Evolutionary conservation across 2,113 vertebrate species (phyloP).

Genomic region (Eptesicus fuscus): DNA sequence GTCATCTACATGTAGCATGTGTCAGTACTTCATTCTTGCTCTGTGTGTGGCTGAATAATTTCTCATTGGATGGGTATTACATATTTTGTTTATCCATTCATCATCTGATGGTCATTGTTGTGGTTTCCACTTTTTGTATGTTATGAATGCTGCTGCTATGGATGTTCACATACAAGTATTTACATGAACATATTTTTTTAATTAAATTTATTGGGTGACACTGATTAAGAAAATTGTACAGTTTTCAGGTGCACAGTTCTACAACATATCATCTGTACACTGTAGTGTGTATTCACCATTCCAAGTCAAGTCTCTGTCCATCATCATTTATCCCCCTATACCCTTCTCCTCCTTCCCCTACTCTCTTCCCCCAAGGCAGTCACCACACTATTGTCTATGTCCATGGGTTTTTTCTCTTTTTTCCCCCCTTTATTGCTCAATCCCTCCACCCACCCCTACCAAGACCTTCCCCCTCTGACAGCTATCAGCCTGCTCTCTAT

Average conservation of each 20-base stretch:
- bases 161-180: conserved; percentile 14
- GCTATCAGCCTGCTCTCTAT: not conserved
- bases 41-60: not conserved
- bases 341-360: too few species aligned
- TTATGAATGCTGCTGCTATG: not conserved
- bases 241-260: not conserved
- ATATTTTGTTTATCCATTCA: conserved; percentile 24
- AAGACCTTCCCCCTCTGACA: not conserved
- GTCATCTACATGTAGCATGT: not conserved
- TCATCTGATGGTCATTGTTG: not conserved
- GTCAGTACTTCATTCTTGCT: not conserved
- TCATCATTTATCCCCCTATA: not conserved
- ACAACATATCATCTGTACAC: not conserved
- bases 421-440: not conserved
- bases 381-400: not conserved
- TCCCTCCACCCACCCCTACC: not conserved
- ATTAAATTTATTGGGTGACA: not conserved
- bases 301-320: not conserved
- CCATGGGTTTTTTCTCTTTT: not conserved
- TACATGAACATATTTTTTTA: conserved; percentile 16
- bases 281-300: not conserved
- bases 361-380: not conserved
- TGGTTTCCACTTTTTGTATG: not conserved
- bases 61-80: not conserved
- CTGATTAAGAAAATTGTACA: not conserved